Evolutionary conservation across 2,113 vertebrate species (phyloP).

Genomic region (Aegithalos caudatus): DNA sequence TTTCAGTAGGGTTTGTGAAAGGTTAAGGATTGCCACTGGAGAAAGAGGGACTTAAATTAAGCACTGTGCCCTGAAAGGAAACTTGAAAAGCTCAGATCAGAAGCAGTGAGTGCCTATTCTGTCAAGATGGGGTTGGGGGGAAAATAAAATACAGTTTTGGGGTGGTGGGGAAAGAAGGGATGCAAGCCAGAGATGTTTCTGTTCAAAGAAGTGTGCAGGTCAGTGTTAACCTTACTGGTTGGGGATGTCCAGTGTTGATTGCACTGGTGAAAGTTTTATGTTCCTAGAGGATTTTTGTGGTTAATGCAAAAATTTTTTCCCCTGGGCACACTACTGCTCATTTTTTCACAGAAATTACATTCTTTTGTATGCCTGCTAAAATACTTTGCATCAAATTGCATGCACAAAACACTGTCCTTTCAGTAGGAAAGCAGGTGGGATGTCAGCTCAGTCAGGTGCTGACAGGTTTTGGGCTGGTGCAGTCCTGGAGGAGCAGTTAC

Average conservation of each 20-base stretch:
- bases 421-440: not conserved
- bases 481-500: not conserved
- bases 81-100: not conserved
- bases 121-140: not conserved
- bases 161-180: fast-evolving
- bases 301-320: not conserved
- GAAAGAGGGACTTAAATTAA: not conserved
- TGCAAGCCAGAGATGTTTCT: not conserved
- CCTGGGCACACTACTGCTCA: not conserved
- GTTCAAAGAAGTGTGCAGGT: not conserved
- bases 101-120: not conserved
- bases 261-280: not conserved
- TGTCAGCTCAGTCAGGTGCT: not conserved
- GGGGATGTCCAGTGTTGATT: not conserved
- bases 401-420: not conserved
- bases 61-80: not conserved
- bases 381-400: not conserved
- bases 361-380: not conserved
- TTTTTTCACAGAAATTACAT: not conserved
- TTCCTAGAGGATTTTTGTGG: not conserved
- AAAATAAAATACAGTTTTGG: not conserved
- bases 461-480: not conserved
- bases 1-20: not conserved
- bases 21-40: not conserved
- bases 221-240: not conserved